Base-by-base conservation (phyloP, 2,113 vertebrate species). In the Hydrolagus affinis region DNA sequence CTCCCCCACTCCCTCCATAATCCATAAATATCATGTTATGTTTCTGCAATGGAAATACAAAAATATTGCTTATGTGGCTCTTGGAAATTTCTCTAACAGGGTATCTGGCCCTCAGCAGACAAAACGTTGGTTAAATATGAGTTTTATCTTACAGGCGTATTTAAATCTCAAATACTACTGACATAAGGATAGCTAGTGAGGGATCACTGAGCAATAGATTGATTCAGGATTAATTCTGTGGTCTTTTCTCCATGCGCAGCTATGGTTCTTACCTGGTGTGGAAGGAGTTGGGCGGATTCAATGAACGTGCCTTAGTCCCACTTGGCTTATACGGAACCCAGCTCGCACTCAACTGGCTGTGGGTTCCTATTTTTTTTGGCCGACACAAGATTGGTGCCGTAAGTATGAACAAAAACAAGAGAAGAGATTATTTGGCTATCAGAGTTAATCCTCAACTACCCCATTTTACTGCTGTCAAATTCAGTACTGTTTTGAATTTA, bases 251-350 rank as follows among this genome's bases (percentile, higher is more conserved):
- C 4, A n/a, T 64, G 1, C 69, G 9, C 74, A 95, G 94, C 25
- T 95, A 91, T 0, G 90, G 93, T 85, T 95, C 94, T 72, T 95
- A 95, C 86, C 72, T 95, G 73, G 85, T 95, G 56, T 95, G 94
- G 92, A 93, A 91, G 56, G 94, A 95, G 86, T 0, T 94, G 69
- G 94, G 93, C 4, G 94, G 94, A 85, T 94, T 95, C 90, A 93
- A 62, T 0, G 89, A 94, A 1, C 90, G 92, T 21, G 88, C 93
- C 0, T 4, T 94, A 85, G 86, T 92, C 32, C 94, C 94, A 12
- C 90, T 95, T 86, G 94, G 94, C n/a, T 90, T 95, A 23, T 95
- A 95, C 0, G 89, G 89, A 0, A 91, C 92, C 60, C 92, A 95
- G 86, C 89, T 95, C 89, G 91, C 90, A 74, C 77, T 95, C 23